Base-by-base conservation (phyloP, 2,888 invertebrate genomes). In the Hemaris fuciformis region DNA sequence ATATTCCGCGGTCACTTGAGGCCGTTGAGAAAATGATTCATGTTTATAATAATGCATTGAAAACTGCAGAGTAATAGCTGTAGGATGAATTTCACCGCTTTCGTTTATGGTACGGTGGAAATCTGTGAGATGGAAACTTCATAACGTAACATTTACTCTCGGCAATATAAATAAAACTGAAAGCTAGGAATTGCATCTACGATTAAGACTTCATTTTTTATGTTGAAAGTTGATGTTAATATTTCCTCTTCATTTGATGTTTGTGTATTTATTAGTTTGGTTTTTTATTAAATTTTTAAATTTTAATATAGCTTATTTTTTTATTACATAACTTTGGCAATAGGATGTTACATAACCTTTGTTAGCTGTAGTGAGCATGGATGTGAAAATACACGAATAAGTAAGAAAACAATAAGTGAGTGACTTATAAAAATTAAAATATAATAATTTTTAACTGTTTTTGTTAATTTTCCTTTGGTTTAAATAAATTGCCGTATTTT, bases 61-160 rank as follows among this genome's bases (percentile, higher is more conserved):
- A 65, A 66, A 69, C 60, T 65, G 68, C 60, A 57, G 27, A 61
- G 66, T 66, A 62, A 69, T 66, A 70, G 68, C 67, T 63, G 73
- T 65, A 67, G 70, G 66, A 63, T 65, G 66, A 71, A 74, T 83
- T 84, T 83, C 79, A 75, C 80, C 73, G 72, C 83, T 83, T 81
- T 83, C 82, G 67, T 67, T 72, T 67, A 66, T 59, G 60, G 69
- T 63, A 59, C 67, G 60, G 70, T 67, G 70, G 69, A 71, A 69
- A 70, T 15, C 60, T 60, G 23, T 20, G 8, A 53, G 25, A 41
- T 53, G 53, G 27, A 60, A 60, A 60, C 48, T 60, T 48, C 48
- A 15, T 60, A 57, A 34, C 18, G 15, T 48, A 38, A 38, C 31
- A 43, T 45, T 57, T 57, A 53, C 31, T 53, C 23, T 48, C 31